phyloP scores from a whole-genome alignment of 1,140 invertebrate species.

The Lepidurus apus region DNA sequence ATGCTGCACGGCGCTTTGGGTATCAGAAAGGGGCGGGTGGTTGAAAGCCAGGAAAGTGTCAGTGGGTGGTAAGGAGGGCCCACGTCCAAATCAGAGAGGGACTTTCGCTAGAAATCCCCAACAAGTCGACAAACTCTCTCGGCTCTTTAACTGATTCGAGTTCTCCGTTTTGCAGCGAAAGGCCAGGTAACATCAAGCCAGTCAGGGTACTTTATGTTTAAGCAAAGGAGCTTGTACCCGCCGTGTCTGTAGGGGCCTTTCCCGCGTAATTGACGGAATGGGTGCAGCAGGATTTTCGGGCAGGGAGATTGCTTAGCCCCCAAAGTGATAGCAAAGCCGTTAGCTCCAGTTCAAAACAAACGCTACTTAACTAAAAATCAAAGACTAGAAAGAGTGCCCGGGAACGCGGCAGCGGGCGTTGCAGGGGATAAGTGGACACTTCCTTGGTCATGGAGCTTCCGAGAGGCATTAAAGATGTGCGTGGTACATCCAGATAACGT shows the following conservation, averaged over 20 bases:
- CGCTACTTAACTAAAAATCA: not conserved
- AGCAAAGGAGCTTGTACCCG: not conserved
- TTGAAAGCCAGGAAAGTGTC: no score
- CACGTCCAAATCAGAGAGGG: not conserved
- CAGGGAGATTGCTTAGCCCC: not conserved
- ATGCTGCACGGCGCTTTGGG: not conserved
- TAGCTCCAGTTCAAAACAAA: conserved; percentile 6
- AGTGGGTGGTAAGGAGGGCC: not conserved
- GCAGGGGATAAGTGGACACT: conserved; percentile 11
- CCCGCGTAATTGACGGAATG: not conserved
- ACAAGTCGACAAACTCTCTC: not conserved
- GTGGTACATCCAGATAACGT: conserved; percentile 1
- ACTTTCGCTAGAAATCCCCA: not conserved
- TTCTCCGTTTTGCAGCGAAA: not conserved
- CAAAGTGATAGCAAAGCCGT: conserved; percentile 15
- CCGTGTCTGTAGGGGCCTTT: conserved; percentile 13
- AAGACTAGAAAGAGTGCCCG: not conserved
- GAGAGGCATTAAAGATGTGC: conserved; percentile 21
- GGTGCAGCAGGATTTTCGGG: not conserved
- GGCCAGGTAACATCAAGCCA: not conserved
- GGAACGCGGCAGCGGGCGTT: not conserved
- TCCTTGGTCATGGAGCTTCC: conserved; percentile 1
- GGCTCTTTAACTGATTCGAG: not conserved
- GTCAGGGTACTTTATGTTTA: not conserved
- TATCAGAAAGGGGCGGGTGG: not conserved